Base-by-base conservation (phyloP, 1,140 invertebrate genomes). In the honey bee (Apis mellifera) region DNA sequence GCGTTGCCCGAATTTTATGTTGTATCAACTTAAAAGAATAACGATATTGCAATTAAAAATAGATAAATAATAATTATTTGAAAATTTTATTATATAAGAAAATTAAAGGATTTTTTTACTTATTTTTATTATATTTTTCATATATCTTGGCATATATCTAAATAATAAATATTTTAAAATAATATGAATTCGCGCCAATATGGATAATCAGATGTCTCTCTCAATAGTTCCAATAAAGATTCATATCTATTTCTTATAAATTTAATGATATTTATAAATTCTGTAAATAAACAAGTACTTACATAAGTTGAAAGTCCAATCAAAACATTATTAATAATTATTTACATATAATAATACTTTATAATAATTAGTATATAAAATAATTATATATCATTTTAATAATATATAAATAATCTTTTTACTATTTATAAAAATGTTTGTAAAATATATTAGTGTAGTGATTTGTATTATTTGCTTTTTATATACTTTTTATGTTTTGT, bases 401-500 rank as follows among this genome's bases (percentile, higher is more conserved):
- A 42, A 42, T 26, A 72, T 3, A 62, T 11, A 32, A 52, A 9
- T 32, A 9, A 64, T 19, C 13, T 26, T 9, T 71, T 48, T 19
- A 55, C 26, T 11, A 64, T 79, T 19, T 71, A 19, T 1, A 23
- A 84, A 84, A 72, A 91, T 90, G 89, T 75, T 93, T 55, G 80
- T 79, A 12, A 90, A 90, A 68, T 48, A 83, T 26, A 21, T 91
- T 9, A 90, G 89, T 60, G 57, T 91, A 17, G 23, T 76, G 12
- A 73, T 90, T 9, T 91, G 93, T 13, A 54, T 62, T 1, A 72
- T 19, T 48, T 92, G 92, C 84, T 93, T 93, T 85, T 66, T 92
- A 4, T 94, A 94, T 52, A 94, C 92, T n/a, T 91, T 90, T 78
- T 93, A 91, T 76, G 84, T 92, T 76, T 83, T 94, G 13, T 92